Conservation (phyloP, 2,113 vertebrate species). For the Siniperca chuatsi region DNA sequence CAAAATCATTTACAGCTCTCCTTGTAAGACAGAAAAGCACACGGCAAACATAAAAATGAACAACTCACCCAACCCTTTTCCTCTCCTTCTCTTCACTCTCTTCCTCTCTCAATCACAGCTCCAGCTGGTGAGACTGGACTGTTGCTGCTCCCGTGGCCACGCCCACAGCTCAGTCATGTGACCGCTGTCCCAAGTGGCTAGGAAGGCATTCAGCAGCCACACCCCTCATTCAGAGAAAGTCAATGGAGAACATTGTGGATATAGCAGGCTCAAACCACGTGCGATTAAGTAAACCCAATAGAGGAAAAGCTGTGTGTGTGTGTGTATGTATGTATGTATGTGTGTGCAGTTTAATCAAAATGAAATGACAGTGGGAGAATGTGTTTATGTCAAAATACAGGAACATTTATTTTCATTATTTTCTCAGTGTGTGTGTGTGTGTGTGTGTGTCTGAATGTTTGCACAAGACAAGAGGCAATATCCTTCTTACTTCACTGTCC, state of each 20-base stretch:
- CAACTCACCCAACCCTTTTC: constrained; percentile 81
- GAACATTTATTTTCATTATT: constrained; percentile 13
- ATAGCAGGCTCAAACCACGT: constrained; percentile 10
- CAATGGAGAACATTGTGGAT: constrained; percentile 71
- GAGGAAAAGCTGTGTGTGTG: constrained; percentile 12
- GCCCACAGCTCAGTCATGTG: constrained; percentile 80
- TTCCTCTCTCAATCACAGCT: constrained; percentile 80
- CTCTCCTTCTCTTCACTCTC: constrained; percentile 66
- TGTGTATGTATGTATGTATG: constrained; percentile 17
- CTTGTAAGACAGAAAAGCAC: constrained; percentile 35
- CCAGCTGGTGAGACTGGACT: constrained; percentile 79
- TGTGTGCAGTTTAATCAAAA: constrained; percentile 21
- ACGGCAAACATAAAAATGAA: constrained; percentile 43
- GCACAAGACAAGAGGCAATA: constrained; percentile 21
- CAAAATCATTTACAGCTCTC: neutral
- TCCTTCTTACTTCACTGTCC: constrained; percentile 20
- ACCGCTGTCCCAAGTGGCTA: constrained; percentile 71
- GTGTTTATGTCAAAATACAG: constrained; percentile 1
- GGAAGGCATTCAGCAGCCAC: constrained; percentile 71
- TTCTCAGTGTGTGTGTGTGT: neutral
- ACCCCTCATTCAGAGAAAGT: constrained; percentile 82
- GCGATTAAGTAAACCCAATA: constrained; percentile 10
- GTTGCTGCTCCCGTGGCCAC: constrained; percentile 67
- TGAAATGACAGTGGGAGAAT: neutral
- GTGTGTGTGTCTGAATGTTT: constrained; percentile 14